A percentile compares a stretch with the other conserved stretches of the same genome.
phyloP scores from a whole-genome alignment of 2,888 invertebrate genomes.

The Pollenia amentaria region DNA sequence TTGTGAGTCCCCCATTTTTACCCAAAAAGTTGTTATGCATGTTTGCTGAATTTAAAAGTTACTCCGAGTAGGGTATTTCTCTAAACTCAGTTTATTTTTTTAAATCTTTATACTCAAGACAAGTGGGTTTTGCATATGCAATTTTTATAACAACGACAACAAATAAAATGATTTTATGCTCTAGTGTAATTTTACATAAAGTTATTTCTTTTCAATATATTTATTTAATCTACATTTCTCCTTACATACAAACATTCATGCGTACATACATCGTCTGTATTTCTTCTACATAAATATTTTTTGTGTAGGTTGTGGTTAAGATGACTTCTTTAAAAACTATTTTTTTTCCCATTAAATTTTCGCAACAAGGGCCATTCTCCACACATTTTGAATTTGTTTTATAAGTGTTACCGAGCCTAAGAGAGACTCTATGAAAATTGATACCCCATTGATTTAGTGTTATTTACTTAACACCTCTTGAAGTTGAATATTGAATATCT shows the following conservation, averaged over 20 bases:
- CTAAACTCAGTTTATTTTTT: neutral
- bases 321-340: slow-evolving; percentile 65
- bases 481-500: slow-evolving; percentile 65
- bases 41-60: no score
- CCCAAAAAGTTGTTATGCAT: no score
- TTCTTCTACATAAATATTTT: slow-evolving; percentile 40
- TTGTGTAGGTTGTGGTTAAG: slow-evolving; percentile 69
- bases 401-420: neutral
- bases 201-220: slow-evolving; percentile 34
- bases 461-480: slow-evolving; percentile 73
- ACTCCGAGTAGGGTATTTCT: neutral
- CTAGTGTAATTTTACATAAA: slow-evolving; percentile 38
- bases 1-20: no score
- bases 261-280: slow-evolving; percentile 18
- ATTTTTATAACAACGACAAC: slow-evolving; percentile 32
- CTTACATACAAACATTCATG: slow-evolving; percentile 13
- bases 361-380: slow-evolving; percentile 55
- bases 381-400: slow-evolving; percentile 30
- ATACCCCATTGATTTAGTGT: slow-evolving; percentile 70
- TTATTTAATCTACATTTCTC: slow-evolving; percentile 36
- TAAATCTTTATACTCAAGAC: slow-evolving; percentile 16
- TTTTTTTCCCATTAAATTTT: neutral
- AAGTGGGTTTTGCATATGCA: slow-evolving; percentile 52
- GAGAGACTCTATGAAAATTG: slow-evolving; percentile 51
- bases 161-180: slow-evolving; percentile 43